A percentile compares a stretch with the other conserved stretches of the same genome.
phyloP scores from a whole-genome alignment of 2,797 vertebrate genomes.

The Poliocrania exsul region DNA sequence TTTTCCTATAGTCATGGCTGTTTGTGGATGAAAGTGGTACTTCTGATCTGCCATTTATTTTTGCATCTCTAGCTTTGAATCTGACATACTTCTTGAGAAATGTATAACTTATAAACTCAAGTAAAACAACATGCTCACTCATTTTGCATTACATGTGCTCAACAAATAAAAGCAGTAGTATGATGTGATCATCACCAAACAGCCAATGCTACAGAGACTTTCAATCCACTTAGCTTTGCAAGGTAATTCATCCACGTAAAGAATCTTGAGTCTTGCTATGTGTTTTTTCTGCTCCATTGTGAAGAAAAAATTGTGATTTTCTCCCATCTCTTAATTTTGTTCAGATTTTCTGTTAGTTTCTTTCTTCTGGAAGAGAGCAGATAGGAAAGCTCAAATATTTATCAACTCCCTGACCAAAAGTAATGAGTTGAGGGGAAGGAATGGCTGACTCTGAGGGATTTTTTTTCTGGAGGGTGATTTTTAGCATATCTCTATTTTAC shows the following conservation, averaged over 20 bases:
- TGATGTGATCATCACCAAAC: background rate
- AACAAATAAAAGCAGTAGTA: background rate
- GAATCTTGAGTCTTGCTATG: background rate
- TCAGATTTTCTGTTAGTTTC: background rate
- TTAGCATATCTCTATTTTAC: background rate
- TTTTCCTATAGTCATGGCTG: background rate
- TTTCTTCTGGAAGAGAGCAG: background rate
- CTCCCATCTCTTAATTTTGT: background rate
- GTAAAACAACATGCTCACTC: background rate
- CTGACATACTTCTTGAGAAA: background rate
- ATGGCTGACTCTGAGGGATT: rapidly evolving
- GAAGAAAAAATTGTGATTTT: background rate
- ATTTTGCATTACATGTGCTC: background rate
- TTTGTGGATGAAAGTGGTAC: background rate
- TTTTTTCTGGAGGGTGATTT: background rate
- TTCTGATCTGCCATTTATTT: background rate
- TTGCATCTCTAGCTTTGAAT: background rate
- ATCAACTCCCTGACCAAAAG: background rate
- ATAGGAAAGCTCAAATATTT: background rate
- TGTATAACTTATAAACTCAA: background rate
- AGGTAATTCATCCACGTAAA: background rate
- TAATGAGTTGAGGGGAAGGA: background rate
- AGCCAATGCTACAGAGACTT: background rate
- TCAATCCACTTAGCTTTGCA: background rate
- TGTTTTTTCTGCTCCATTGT: background rate